phyloP scores from a whole-genome alignment of 2,888 invertebrate species.

The Calliopum simillimum region DNA sequence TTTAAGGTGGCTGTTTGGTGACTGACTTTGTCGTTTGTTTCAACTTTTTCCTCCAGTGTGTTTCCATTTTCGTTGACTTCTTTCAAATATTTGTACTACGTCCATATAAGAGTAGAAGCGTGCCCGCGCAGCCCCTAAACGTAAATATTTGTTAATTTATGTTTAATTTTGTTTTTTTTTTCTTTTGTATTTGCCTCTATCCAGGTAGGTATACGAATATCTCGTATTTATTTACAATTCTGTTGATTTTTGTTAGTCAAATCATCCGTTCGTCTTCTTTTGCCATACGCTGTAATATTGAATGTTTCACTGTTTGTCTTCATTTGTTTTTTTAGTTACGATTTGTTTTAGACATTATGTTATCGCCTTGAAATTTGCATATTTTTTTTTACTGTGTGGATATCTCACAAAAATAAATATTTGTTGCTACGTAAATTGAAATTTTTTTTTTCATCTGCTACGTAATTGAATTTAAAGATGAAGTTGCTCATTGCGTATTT shows the following conservation, averaged over 20 bases:
- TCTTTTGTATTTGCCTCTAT: no score
- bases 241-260: constrained; percentile 10
- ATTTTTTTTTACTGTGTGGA: no score
- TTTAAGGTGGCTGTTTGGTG: neutral
- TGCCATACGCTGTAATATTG: neutral
- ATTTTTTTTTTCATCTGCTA: no score
- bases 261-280: neutral
- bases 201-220: no score
- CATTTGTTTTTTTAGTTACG: neutral
- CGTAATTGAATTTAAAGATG: no score
- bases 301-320: constrained; percentile 16
- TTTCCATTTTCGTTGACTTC: neutral
- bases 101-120: neutral
- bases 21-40: neutral
- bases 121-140: neutral
- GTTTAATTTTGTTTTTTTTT: constrained; percentile 19
- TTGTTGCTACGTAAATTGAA: no score
- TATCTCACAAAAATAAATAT: no score
- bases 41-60: neutral
- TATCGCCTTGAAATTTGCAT: no score
- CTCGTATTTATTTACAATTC: constrained; percentile 1
- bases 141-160: constrained; percentile 33
- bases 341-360: no score
- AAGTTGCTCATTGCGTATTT: no score
- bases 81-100: neutral